Evolutionary conservation across 1,140 invertebrate genomes (phyloP).

Genomic region (Drosophila punjabiensis): DNA sequence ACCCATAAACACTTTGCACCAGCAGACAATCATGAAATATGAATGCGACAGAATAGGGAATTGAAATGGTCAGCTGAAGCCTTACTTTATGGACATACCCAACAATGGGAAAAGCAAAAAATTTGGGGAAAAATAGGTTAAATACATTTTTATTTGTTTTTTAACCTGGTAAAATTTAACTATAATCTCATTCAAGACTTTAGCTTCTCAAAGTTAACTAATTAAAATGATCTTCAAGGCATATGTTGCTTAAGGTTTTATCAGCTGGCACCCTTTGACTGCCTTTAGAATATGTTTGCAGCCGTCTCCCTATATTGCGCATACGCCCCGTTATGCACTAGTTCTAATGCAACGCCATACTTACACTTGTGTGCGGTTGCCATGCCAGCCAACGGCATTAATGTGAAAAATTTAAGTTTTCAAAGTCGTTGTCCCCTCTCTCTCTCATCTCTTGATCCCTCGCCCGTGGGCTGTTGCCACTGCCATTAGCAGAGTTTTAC

Average conservation of each 20-base stretch:
- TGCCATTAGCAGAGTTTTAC: slow-evolving; percentile 71
- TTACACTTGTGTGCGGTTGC: slow-evolving; percentile 10
- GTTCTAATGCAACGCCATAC: slow-evolving; percentile 31
- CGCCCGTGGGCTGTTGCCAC: slow-evolving; percentile 52
- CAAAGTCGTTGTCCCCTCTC: slow-evolving; percentile 42
- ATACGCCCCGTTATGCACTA: slow-evolving; percentile 35
- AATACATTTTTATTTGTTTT: neutral
- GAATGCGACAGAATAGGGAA: slow-evolving; percentile 27
- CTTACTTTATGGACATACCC: neutral
- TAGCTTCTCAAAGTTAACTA: neutral
- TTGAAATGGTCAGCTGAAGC: slow-evolving; percentile 1
- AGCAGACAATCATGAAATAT: slow-evolving; percentile 42
- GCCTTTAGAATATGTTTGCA: neutral
- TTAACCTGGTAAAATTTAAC: neutral
- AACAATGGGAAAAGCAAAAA: neutral
- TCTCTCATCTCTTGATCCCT: neutral
- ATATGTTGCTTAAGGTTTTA: neutral
- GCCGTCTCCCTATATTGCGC: slow-evolving; percentile 10
- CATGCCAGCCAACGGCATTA: slow-evolving; percentile 42
- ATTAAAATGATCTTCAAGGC: neutral
- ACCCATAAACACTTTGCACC: slow-evolving; percentile 40
- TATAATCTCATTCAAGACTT: neutral
- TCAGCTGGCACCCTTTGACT: neutral
- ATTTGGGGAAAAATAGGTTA: neutral
- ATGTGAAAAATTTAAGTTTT: slow-evolving; percentile 69